These are phyloP conservation scores for Eumeta japonica DNA, from an alignment of 1,140 invertebrate species.

Conservation along the genomic window DNA sequence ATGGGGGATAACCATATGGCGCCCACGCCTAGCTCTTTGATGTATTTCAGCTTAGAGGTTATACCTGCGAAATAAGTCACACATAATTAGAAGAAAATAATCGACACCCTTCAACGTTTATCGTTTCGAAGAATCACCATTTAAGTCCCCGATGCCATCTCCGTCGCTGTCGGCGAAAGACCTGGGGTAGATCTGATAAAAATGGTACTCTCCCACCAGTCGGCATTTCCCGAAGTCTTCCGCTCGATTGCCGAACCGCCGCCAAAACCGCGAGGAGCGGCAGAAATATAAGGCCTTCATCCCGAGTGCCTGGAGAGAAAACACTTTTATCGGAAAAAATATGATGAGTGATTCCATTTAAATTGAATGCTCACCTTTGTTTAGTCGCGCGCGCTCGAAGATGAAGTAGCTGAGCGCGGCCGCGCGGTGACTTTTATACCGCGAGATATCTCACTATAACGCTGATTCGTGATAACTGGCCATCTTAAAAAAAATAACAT, in stretches of 20 bases:
- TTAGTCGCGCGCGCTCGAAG: too few species aligned
- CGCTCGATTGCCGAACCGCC: slow-evolving; percentile 18
- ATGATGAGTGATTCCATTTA: too few species aligned
- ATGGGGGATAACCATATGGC: slow-evolving; percentile 73
- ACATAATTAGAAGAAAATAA: slow-evolving; percentile 43
- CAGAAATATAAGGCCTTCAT: slow-evolving; percentile 27
- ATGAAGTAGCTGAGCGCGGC: too few species aligned
- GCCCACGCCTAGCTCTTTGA: slow-evolving; percentile 58
- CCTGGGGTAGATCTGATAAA: slow-evolving; percentile 76
- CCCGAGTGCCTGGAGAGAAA: too few species aligned
- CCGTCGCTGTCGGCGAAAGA: slow-evolving; percentile 73
- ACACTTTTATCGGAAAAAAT: too few species aligned
- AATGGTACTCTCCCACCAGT: slow-evolving; percentile 75
- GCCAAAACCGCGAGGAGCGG: slow-evolving; percentile 19
- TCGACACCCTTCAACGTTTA: slow-evolving; percentile 27
- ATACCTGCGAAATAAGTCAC: slow-evolving; percentile 46
- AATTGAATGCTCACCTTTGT: too few species aligned
- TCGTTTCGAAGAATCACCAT: slow-evolving; percentile 59
- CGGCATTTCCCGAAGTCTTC: slow-evolving; percentile 24
- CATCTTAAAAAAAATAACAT: too few species aligned
- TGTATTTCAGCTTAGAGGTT: slow-evolving; percentile 48
- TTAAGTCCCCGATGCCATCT: slow-evolving; percentile 74
- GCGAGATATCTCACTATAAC: too few species aligned
- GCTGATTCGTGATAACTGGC: too few species aligned
- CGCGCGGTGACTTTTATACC: too few species aligned